These are phyloP conservation scores for Hippocampus barbouri DNA, from an alignment of 2,113 vertebrate species.

Conservation along the genomic window DNA sequence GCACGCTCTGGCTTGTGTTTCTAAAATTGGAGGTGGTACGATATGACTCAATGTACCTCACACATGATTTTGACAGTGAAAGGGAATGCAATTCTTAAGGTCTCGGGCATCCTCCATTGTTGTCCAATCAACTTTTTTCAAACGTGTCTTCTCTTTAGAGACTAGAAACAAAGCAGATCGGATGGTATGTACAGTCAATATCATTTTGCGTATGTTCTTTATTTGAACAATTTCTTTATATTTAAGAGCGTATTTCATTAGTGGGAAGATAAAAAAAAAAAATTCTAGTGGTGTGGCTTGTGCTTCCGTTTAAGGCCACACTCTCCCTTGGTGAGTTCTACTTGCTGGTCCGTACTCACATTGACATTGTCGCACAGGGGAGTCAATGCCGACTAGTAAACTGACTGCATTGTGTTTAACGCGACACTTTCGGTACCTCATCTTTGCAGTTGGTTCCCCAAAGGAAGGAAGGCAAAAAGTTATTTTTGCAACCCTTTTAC, in stretches of 20 bases:
- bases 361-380: too few relatives aligned
- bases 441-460: background rate
- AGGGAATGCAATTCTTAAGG: background rate
- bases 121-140: background rate
- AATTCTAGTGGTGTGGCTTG: background rate
- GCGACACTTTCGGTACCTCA: background rate
- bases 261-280: background rate
- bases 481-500: background rate
- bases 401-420: too few relatives aligned
- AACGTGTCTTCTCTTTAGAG: background rate
- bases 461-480: background rate
- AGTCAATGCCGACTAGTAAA: too few relatives aligned
- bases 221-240: background rate
- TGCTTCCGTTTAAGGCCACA: background rate
- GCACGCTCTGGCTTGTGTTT: background rate
- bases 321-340: background rate
- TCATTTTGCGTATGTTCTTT: background rate
- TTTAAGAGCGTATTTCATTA: background rate
- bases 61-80: background rate
- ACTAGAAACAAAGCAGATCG: background rate
- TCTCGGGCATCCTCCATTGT: background rate
- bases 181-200: background rate
- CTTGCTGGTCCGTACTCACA: background rate
- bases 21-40: background rate
- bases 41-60: background rate